Base-by-base conservation (phyloP, 2,113 vertebrate species). In the Procavia capensis region DNA sequence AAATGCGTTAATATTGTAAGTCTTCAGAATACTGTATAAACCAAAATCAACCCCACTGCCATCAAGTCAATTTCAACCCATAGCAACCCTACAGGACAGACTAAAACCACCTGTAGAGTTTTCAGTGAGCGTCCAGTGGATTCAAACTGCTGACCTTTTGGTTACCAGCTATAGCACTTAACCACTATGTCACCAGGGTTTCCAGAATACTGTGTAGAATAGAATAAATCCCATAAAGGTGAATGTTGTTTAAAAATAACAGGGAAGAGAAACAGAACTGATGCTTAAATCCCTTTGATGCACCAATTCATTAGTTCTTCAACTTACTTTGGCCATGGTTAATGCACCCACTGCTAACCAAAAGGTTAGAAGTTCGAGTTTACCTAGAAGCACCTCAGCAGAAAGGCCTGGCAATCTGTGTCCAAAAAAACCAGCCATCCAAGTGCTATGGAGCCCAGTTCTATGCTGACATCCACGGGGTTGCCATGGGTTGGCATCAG, bases 31-130 rank as follows among this genome's bases (percentile, higher is more conserved):
- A 13, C 9, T 25, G 34, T 2, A 2, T 64, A 29, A n/a, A 14
- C n/a, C 57, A 5, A 9, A 68, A 9, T 54, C 29, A 19, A 31
- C 0, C 1, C 25, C 31, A 6, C n/a, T n/a, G n/a, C n/a, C n/a
- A n/a, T n/a, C n/a, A n/a, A n/a, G n/a, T n/a, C n/a, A n/a, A n/a
- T n/a, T n/a, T n/a, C n/a, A n/a, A n/a, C n/a, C n/a, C n/a, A n/a
- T n/a, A n/a, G n/a, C n/a, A n/a, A n/a, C n/a, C n/a, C n/a, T n/a
- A n/a, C n/a, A n/a, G n/a, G n/a, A n/a, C n/a, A n/a, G n/a, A n/a
- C n/a, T n/a, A n/a, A n/a, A n/a, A n/a, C n/a, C n/a, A n/a, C n/a
- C n/a, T n/a, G n/a, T n/a, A n/a, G n/a, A n/a, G n/a, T n/a, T n/a
- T n/a, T n/a, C n/a, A n/a, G n/a, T n/a, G n/a, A n/a, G n/a, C n/a